Evolutionary conservation across 92 coral and sea anemone genomes (phyloP).

Genomic region (Pocillopora grandis): DNA sequence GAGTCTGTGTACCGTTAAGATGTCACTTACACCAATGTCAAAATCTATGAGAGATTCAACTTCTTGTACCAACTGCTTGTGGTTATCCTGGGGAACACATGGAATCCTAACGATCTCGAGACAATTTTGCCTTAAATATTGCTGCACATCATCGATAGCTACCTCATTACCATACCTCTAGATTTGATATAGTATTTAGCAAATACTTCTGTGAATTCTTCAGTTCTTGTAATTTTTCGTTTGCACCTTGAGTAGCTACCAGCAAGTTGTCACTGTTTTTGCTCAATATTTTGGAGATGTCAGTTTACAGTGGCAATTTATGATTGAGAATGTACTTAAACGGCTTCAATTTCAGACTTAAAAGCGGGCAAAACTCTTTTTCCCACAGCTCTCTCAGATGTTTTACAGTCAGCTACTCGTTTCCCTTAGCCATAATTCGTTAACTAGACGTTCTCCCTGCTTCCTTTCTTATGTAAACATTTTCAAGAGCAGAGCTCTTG

Average conservation of each 20-base stretch:
- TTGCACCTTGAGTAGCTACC: slow-evolving; percentile 31
- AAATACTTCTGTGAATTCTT: slow-evolving; percentile 13
- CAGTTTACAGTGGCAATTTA: slow-evolving; percentile 23
- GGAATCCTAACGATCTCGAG: slow-evolving; percentile 59
- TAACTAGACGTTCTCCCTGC: slow-evolving; percentile 24
- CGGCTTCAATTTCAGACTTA: slow-evolving; percentile 20
- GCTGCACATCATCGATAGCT: slow-evolving; percentile 49
- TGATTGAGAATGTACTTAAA: slow-evolving; percentile 19
- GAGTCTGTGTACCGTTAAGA: slow-evolving; percentile 49
- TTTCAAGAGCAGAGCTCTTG: slow-evolving; percentile 24
- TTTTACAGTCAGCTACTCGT: slow-evolving; percentile 20
- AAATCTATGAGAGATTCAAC: slow-evolving; percentile 6
- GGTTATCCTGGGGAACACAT: slow-evolving; percentile 34
- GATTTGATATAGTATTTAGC: neutral
- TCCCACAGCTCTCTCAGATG: slow-evolving; percentile 26
- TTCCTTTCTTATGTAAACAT: slow-evolving; percentile 21
- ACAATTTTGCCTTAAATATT: slow-evolving; percentile 44
- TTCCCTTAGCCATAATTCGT: neutral
- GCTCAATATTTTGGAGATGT: slow-evolving; percentile 32
- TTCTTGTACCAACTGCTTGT: slow-evolving; percentile 25
- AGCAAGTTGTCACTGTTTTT: slow-evolving; percentile 22
- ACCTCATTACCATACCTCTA: slow-evolving; percentile 34
- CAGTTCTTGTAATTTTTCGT: slow-evolving; percentile 6
- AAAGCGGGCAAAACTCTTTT: slow-evolving; percentile 24
- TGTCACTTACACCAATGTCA: slow-evolving; percentile 18